These are phyloP conservation scores for Hylaeus volcanicus DNA, from an alignment of 1,140 invertebrate genomes.

Conservation along the genomic window DNA sequence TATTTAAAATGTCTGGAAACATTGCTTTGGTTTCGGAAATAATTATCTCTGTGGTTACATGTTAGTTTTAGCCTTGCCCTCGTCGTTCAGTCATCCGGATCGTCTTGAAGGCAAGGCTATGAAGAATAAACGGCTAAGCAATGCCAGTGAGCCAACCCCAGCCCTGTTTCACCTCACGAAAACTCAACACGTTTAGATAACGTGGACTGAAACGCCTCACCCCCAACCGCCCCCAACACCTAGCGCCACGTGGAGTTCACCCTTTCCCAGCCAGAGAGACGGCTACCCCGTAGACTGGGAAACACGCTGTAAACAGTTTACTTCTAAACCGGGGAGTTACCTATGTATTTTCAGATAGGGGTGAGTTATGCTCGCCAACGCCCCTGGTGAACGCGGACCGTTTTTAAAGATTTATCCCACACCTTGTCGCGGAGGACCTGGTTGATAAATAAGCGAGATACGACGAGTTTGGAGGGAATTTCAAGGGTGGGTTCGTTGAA, in stretches of 20 bases:
- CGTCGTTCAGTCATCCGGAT: slow-evolving; percentile 29
- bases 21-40: slow-evolving; percentile 60
- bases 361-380: slow-evolving; percentile 73
- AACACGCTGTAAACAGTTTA: slow-evolving; percentile 75
- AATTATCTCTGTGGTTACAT: slow-evolving; percentile 77
- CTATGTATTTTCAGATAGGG: slow-evolving; percentile 79
- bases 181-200: slow-evolving; percentile 66
- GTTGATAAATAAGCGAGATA: slow-evolving; percentile 51
- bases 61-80: slow-evolving; percentile 68
- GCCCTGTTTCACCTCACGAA: slow-evolving; percentile 47
- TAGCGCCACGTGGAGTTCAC: slow-evolving; percentile 63
- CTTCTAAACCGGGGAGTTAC: slow-evolving; percentile 76
- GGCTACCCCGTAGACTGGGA: slow-evolving; percentile 50
- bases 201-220: slow-evolving; percentile 72
- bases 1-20: no score
- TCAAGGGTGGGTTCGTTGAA: neutral
- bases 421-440: slow-evolving; percentile 42
- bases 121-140: slow-evolving; percentile 71
- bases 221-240: slow-evolving; percentile 36
- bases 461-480: slow-evolving; percentile 23
- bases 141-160: slow-evolving; percentile 47
- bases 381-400: slow-evolving; percentile 65
- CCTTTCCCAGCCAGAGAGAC: slow-evolving; percentile 53
- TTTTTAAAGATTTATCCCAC: slow-evolving; percentile 78
- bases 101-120: slow-evolving; percentile 59